Evolutionary conservation across 2,797 vertebrate genomes (phyloP).

Genomic region (Megalops cyprinoides): DNA sequence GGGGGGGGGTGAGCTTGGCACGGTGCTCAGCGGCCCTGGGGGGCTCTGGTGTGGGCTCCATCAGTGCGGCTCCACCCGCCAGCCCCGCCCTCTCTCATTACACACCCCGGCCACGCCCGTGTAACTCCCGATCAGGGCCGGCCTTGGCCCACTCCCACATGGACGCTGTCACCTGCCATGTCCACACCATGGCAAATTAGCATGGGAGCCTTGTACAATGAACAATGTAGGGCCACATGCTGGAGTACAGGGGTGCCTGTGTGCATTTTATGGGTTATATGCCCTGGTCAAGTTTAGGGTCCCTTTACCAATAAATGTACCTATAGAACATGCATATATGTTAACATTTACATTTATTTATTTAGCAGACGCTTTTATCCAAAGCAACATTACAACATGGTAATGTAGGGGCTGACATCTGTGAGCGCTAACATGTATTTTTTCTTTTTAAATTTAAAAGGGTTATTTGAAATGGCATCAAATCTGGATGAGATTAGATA

Average conservation of each 20-base stretch:
- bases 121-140: background rate
- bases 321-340: too few relatives aligned
- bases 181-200: slow-evolving; percentile 25
- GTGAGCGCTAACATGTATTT: background rate
- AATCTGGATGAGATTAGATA: too few relatives aligned
- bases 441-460: background rate
- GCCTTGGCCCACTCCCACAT: background rate
- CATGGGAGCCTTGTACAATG: slow-evolving; percentile 37
- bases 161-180: slow-evolving; percentile 1
- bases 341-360: too few relatives aligned
- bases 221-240: slow-evolving; percentile 16
- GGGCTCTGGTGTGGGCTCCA: background rate
- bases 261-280: too few relatives aligned
- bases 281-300: too few relatives aligned
- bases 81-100: background rate
- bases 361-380: too few relatives aligned
- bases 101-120: background rate
- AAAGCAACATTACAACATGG: too few relatives aligned
- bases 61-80: background rate
- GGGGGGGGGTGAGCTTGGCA: background rate
- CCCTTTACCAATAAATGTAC: too few relatives aligned
- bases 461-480: background rate
- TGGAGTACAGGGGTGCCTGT: background rate
- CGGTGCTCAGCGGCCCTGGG: background rate
- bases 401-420: too few relatives aligned